Conservation (phyloP, 2,888 invertebrate genomes). For the Lithophane ornitopus region DNA sequence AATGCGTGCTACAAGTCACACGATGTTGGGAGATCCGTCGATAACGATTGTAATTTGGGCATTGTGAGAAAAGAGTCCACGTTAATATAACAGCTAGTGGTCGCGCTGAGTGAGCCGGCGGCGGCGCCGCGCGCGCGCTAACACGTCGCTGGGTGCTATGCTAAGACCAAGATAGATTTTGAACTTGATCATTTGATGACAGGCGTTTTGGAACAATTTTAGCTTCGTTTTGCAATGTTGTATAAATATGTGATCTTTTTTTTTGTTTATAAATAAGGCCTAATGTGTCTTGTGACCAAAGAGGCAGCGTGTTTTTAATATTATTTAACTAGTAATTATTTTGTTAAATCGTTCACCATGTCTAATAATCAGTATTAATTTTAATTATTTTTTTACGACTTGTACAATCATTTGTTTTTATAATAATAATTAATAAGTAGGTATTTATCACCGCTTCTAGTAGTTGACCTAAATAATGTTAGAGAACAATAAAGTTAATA, state of each 20-base stretch:
- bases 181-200: slow-evolving; percentile 67
- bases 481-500: slow-evolving; percentile 50
- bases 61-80: neutral
- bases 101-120: slow-evolving; percentile 7
- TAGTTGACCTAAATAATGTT: slow-evolving; percentile 57
- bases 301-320: slow-evolving; percentile 27
- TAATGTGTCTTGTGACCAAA: slow-evolving; percentile 37
- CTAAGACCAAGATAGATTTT: slow-evolving; percentile 84
- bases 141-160: slow-evolving; percentile 82
- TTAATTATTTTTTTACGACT: slow-evolving; percentile 35
- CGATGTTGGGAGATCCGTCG: neutral
- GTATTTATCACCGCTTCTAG: slow-evolving; percentile 64
- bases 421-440: slow-evolving; percentile 44
- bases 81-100: neutral
- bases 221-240: slow-evolving; percentile 46
- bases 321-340: slow-evolving; percentile 10
- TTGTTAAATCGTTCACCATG: slow-evolving; percentile 26
- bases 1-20: slow-evolving; percentile 1
- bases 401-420: slow-evolving; percentile 46
- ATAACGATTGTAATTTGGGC: neutral
- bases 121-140: slow-evolving; percentile 47
- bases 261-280: slow-evolving; percentile 41
- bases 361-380: slow-evolving; percentile 45
- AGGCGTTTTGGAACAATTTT: slow-evolving; percentile 55
- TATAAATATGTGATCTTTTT: slow-evolving; percentile 30